Base-by-base conservation (phyloP, 2,888 invertebrate species). In the Pelosia muscerda region DNA sequence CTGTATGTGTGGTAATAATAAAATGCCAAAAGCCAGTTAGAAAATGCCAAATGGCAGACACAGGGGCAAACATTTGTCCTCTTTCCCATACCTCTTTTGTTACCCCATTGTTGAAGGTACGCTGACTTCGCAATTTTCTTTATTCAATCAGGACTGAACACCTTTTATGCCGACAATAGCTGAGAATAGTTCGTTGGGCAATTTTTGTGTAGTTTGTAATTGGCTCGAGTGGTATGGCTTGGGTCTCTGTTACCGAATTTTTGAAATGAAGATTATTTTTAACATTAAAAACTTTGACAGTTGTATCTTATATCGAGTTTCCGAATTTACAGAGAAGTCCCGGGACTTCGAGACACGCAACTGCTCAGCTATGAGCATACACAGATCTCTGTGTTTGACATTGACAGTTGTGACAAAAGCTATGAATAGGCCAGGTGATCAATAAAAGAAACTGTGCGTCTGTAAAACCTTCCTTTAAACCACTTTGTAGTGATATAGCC, bases 21-120 rank as follows among this genome's bases (percentile, higher is more conserved):
- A 82, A 86, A 86, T 86, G 82, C 80, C 84, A 85, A 76, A 82
- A 83, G 83, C 76, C 79, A 81, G 84, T 80, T 77, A 82, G 78
- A 85, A 84, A 84, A 87, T 85, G 86, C 80, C 86, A 86, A 81
- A 77, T 80, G 77, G 72, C 72, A 77, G 79, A 77, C 79, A 71
- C 80, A 76, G 79, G 77, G 82, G 85, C 83, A 87, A 87, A 87
- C 84, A 86, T 85, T 86, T 82, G 83, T 78, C 75, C 72, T 63
- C 73, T 68, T 80, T 64, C 73, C 72, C 69, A 70, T 49, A 66
- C 81, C 76, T 78, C 82, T 81, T 80, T 82, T 82, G 82, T 82
- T 81, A 71, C 61, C 65, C 78, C 70, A 80, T 79, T 81, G 81
- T 83, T 67, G 75, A 74, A 82, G 80, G 79, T 73, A 75, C 74